Evolutionary conservation across 2,113 vertebrate species (phyloP), one percentile per base, ranked within the genome.

Genomic region (Lophotis ruficrista): DNA sequence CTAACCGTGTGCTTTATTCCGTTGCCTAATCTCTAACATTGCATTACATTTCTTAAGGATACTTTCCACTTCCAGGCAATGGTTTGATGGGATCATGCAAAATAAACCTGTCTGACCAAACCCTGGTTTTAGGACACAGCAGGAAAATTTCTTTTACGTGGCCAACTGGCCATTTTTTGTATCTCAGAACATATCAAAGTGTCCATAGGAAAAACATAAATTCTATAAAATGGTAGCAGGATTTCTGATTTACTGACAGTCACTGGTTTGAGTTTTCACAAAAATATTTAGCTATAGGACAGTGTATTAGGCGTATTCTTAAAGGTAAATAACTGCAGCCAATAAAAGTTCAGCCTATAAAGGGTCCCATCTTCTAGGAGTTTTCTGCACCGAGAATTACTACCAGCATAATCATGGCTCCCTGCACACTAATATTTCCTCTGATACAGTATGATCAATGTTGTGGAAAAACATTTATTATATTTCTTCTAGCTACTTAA

Each of bases 401-500:
- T 98, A 97, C 98, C 98, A 92, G 97, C 97, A 98, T 98, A 98
- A 98, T 98, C 98, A 98, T 97, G 97, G 97, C 97, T 98, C 99
- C 99, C 98, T 98, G 98, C 98, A 98, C 98, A 93, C 98, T 99
- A 98, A 99, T 99, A 99, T 99, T 99, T 98, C 98, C 98, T 99
- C 98, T 98, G 94, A 98, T 98, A 98, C 98, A 98, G 97, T 98
- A 99, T 99, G 99, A 99, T 99, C 99, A 99, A 98, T 99, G 98
- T 98, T 98, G 98, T 98, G 98, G 98, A 99, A 99, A 99, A 99
- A 98, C 98, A 99, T 99, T 99, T 99, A 98, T 99, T 99, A 99
- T 99, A 98, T 99, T 99, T 99, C 98, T 99, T 99, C 98, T 98
- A 98, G 98, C 99, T 99, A 99, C 99, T 99, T 99, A 99, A 98